Evolutionary conservation across 2,113 vertebrate genomes (phyloP), one percentile per base, ranked within the genome.

Genomic region (Nanger granti): DNA sequence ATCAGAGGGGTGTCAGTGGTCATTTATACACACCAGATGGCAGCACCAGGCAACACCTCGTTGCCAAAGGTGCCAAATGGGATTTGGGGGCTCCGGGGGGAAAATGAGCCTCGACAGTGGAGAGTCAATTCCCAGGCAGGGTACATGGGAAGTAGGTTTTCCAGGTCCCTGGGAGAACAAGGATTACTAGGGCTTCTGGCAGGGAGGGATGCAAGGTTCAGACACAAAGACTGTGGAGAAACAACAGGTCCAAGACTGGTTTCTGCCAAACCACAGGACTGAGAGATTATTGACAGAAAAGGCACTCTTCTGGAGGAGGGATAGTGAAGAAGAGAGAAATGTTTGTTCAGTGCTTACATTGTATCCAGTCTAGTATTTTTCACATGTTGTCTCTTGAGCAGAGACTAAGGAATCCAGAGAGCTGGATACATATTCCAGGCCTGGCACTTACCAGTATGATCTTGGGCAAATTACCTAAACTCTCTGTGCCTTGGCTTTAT

Each of bases 11-110:
- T 64, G 69, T 93, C 89, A 95, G 90, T 95, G 93, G 29, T 82
- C 84, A 94, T 49, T 76, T 90, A 9, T 62, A 37, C 90, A 97
- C 97, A 97, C 95, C 95, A 98, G 98, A 94, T 97, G 97, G 97
- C 97, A 98, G 97, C 97, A 98, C 96, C 41, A 17, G 31, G 87
- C 89, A 97, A 96, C 97, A 41, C 54, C 95, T 88, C 49, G 52
- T 52, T 84, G 15, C 87, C 26, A 76, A 92, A 95, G 47, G 20
- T 54, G 2, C 66, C 79, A 34, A 24, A 18, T 86, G 59, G 41
- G 73, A 84, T 41, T 59, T 55, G 80, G 62, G 55, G 54, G 4
- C 47, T 55, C 44, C 24, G 1, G 4, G 28, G 49, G 1, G 7
- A 37, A 79, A 95, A 28, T 31, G 22, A 20, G 24, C 29, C 41